These are phyloP conservation scores for Helicorthomorpha holstii DNA, from an alignment of 1,140 invertebrate species.

Conservation along the genomic window DNA sequence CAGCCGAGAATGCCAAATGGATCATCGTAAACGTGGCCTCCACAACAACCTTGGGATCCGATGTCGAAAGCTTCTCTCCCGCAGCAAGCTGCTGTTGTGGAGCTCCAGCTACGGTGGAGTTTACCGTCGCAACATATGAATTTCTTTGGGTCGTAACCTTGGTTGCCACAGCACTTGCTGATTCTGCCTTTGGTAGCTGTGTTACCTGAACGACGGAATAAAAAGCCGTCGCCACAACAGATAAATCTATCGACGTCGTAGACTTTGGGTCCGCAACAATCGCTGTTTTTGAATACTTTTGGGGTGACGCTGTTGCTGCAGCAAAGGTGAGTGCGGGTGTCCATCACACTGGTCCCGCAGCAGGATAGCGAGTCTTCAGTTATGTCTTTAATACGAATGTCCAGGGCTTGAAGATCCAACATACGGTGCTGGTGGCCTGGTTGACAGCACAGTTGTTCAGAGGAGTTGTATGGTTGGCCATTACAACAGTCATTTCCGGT, in stretches of 20 bases:
- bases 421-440: too few relatives aligned
- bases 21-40: background rate
- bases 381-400: too few relatives aligned
- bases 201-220: background rate
- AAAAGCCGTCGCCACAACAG: background rate
- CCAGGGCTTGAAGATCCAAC: too few relatives aligned
- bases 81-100: background rate
- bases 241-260: background rate
- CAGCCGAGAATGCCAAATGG: background rate
- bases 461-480: too few relatives aligned
- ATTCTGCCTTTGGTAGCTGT: background rate
- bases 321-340: background rate
- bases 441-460: too few relatives aligned
- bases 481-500: too few relatives aligned
- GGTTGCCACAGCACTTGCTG: background rate
- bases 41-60: background rate
- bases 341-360: background rate
- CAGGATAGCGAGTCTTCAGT: too few relatives aligned
- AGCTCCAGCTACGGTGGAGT: background rate
- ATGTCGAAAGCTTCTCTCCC: background rate
- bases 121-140: background rate
- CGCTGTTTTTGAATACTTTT: background rate
- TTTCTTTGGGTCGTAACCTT: background rate
- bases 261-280: background rate
- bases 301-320: background rate